Evolutionary conservation across 1,140 invertebrate genomes (phyloP).

Genomic region (Drosophila tani): DNA sequence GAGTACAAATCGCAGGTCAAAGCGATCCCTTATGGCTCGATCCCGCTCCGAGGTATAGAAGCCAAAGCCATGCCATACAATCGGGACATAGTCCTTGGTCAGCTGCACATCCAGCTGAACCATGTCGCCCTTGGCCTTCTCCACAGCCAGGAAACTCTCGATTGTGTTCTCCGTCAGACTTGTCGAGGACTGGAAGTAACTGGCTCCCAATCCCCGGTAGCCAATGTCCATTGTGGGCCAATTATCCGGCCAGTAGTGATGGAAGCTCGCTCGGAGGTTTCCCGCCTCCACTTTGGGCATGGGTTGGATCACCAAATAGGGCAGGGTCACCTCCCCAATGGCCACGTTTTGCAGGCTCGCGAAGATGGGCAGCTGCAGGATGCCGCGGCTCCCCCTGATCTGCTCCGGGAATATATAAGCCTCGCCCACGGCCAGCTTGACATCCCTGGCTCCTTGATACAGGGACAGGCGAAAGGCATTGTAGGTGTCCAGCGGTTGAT

Average conservation of each 20-base stretch:
- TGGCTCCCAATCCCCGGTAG: conserved; percentile 92
- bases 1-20: conserved; percentile 93
- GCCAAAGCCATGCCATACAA: conserved; percentile 97
- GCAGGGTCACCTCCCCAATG: conserved; percentile 85
- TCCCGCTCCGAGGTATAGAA: conserved; percentile 87
- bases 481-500: conserved; percentile 42
- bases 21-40: conserved; percentile 90
- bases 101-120: conserved; percentile 98
- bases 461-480: conserved; percentile 56
- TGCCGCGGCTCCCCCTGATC: conserved; percentile 89
- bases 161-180: conserved; percentile 94
- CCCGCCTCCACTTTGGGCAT: conserved; percentile 89
- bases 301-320: conserved; percentile 89
- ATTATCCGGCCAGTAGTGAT: conserved; percentile 93
- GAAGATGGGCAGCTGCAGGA: conserved; percentile 86
- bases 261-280: conserved; percentile 92
- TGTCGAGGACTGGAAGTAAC: conserved; percentile 86
- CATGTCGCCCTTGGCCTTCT: conserved; percentile 94
- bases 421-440: conserved; percentile 88
- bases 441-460: conserved; percentile 22
- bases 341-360: conserved; percentile 24
- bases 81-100: conserved; percentile 96
- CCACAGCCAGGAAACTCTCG: conserved; percentile 94
- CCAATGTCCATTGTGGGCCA: conserved; percentile 95
- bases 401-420: conserved; percentile 88